A percentile compares a stretch with the other conserved stretches of the same genome.
Conservation (phyloP, 2,888 invertebrate genomes). For the Laspeyria flexula region DNA sequence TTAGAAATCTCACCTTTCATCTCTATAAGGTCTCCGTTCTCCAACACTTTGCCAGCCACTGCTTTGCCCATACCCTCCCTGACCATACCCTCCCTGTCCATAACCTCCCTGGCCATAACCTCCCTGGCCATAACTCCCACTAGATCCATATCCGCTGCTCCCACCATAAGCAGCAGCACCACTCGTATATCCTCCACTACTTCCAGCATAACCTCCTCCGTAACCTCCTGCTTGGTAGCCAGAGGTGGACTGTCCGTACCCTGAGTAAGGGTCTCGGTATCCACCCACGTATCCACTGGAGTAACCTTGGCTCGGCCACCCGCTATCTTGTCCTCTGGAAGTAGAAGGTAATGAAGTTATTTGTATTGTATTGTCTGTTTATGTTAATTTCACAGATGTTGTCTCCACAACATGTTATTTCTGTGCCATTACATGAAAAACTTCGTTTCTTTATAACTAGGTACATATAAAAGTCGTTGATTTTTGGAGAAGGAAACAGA, state of each 20-base stretch:
- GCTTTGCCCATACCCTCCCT: slow-evolving; percentile 48
- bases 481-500: no score
- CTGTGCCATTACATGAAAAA: no score
- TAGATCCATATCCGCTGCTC: slow-evolving; percentile 39
- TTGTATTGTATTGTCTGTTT: not conserved
- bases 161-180: no score
- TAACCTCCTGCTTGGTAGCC: no score
- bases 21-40: slow-evolving; percentile 75
- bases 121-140: slow-evolving; percentile 28
- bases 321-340: slow-evolving; percentile 62
- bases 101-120: slow-evolving; percentile 25
- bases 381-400: no score
- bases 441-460: no score
- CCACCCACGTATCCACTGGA: slow-evolving; percentile 37
- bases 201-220: slow-evolving; percentile 4
- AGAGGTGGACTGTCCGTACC: slow-evolving; percentile 35
- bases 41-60: slow-evolving; percentile 78
- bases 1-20: slow-evolving; percentile 65
- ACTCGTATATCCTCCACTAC: slow-evolving; percentile 28
- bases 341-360: slow-evolving; percentile 3
- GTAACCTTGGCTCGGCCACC: slow-evolving; percentile 64
- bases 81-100: slow-evolving; percentile 25
- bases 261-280: slow-evolving; percentile 42
- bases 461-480: no score
- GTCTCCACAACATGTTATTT: no score